Conservation (phyloP, 2,113 vertebrate genomes). For the Columba livia region DNA sequence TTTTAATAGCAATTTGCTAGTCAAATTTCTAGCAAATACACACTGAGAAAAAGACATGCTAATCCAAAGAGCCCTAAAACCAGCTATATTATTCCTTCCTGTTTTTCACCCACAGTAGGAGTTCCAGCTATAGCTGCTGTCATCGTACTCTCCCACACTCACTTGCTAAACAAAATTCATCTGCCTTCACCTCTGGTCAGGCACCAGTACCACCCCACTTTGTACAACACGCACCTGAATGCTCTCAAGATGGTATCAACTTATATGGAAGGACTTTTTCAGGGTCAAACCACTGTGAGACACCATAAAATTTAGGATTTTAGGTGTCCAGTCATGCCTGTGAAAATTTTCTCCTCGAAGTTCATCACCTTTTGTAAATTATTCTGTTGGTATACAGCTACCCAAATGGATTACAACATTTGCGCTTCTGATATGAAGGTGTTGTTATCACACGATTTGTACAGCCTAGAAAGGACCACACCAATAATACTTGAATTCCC, state of each 20-base stretch:
- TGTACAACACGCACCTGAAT: not conserved
- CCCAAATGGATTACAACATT: not conserved
- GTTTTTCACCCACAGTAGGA: not conserved
- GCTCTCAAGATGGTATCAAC: not conserved
- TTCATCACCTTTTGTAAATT: accelerated
- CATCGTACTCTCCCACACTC: not conserved
- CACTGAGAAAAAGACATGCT: not conserved
- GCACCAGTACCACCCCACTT: not conserved
- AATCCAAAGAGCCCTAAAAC: not conserved
- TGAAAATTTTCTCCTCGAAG: not conserved
- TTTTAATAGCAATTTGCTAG: not conserved
- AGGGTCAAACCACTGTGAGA: not conserved
- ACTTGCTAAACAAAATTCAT: not conserved
- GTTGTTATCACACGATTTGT: not conserved
- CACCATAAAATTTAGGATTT: not conserved
- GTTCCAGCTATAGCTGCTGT: not conserved
- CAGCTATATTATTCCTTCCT: not conserved
- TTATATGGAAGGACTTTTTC: not conserved
- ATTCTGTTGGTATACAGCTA: not conserved
- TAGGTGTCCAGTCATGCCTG: not conserved
- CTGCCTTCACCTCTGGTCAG: not conserved
- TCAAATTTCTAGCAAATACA: not conserved
- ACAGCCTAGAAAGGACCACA: not conserved
- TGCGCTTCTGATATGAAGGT: not conserved
- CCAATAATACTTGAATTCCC: not conserved